Evolutionary conservation across 2,888 invertebrate species (phyloP).

Genomic region (Lymantria monacha): DNA sequence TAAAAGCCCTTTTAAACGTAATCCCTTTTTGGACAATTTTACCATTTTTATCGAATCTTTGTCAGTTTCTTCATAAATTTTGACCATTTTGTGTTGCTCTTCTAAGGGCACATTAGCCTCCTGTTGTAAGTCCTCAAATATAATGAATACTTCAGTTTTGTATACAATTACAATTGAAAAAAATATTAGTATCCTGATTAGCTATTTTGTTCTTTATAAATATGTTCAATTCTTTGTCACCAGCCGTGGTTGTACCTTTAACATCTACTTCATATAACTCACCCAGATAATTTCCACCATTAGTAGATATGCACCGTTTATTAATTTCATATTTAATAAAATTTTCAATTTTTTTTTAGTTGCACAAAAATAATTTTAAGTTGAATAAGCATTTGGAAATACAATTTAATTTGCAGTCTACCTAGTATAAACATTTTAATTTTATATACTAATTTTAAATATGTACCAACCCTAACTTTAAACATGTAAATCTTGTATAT

Average conservation of each 20-base stretch:
- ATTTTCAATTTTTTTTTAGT: too few relatives aligned
- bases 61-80: constrained; percentile 35
- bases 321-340: constrained; percentile 10
- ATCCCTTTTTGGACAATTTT: constrained; percentile 35
- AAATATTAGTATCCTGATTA: constrained; percentile 27
- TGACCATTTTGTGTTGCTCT: constrained; percentile 40
- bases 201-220: constrained; percentile 45
- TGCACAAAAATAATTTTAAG: too few relatives aligned
- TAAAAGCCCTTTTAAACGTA: too few relatives aligned
- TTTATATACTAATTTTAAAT: too few relatives aligned
- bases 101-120: constrained; percentile 35
- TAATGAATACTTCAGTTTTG: constrained; percentile 37
- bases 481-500: too few relatives aligned
- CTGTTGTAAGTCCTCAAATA: constrained; percentile 40
- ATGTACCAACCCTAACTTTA: too few relatives aligned
- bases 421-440: too few relatives aligned
- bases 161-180: constrained; percentile 36
- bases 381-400: too few relatives aligned
- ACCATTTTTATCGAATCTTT: constrained; percentile 17
- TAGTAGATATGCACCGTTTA: constrained; percentile 21
- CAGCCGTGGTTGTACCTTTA: constrained; percentile 40
- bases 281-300: constrained; percentile 48
- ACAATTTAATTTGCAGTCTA: too few relatives aligned
- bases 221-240: constrained; percentile 41
- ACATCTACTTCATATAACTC: constrained; percentile 41